A percentile compares a stretch with the other conserved stretches of the same genome.
Evolutionary conservation across 2,888 invertebrate species (phyloP).

Genomic region (Altica lythri): DNA sequence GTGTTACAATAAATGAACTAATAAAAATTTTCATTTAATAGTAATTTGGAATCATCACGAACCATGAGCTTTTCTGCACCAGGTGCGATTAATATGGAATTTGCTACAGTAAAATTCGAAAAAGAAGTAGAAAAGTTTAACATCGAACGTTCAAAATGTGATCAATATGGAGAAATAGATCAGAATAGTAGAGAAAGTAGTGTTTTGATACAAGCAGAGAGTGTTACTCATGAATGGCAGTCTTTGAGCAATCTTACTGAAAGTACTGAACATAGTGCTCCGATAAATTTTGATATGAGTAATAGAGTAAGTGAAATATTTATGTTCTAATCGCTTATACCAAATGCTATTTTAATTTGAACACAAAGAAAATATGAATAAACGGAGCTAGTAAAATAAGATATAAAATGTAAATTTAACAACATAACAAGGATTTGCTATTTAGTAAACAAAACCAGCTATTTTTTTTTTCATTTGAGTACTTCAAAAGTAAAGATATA

Average conservation of each 20-base stretch:
- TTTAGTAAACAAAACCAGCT: too few relatives aligned
- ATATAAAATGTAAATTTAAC: too few relatives aligned
- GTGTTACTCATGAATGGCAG: conserved; percentile 73
- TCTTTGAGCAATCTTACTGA: conserved; percentile 85
- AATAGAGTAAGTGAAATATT: conserved; percentile 72
- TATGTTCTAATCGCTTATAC: too few relatives aligned
- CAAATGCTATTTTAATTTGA: too few relatives aligned
- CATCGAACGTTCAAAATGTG: conserved; percentile 50
- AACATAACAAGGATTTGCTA: too few relatives aligned
- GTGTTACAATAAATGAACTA: too few relatives aligned
- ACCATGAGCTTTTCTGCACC: conserved; percentile 85
- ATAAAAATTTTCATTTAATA: conserved; percentile 43
- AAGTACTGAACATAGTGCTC: conserved; percentile 89
- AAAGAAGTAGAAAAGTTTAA: conserved; percentile 59
- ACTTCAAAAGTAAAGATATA: too few relatives aligned
- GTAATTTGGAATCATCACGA: conserved; percentile 72
- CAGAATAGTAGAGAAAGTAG: conserved; percentile 58
- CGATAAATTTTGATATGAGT: conserved; percentile 90
- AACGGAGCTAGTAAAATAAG: too few relatives aligned
- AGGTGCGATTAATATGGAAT: conserved; percentile 80
- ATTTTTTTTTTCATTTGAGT: too few relatives aligned
- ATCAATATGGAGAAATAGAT: conserved; percentile 50
- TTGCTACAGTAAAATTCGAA: conserved; percentile 72
- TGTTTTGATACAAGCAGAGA: conserved; percentile 41
- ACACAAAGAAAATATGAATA: too few relatives aligned